Conservation (phyloP, 2,113 vertebrate species). For the Pholis gunnellus region DNA sequence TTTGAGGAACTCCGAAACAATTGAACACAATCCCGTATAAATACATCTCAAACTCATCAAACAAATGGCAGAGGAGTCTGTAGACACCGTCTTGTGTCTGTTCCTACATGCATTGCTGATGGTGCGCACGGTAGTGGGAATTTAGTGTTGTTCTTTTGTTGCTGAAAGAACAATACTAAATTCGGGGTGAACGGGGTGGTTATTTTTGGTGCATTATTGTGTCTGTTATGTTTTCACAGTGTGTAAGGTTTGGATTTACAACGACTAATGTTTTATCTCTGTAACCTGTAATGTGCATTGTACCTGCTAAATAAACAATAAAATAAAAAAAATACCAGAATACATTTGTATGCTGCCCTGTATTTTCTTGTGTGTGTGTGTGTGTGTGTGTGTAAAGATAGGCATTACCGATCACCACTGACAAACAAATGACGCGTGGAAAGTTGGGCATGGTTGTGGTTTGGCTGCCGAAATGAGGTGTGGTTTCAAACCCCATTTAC, state of each 20-base stretch:
- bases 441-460: slow-evolving; percentile 6
- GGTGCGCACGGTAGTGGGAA: not conserved
- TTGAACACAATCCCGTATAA: too few relatives aligned
- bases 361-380: not conserved
- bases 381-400: not conserved
- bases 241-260: not conserved
- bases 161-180: not conserved
- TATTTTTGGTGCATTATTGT: not conserved
- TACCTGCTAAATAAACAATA: too few relatives aligned
- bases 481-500: not conserved
- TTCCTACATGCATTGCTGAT: not conserved
- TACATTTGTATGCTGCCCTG: not conserved
- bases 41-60: too few relatives aligned
- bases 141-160: not conserved
- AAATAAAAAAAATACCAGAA: too few relatives aligned
- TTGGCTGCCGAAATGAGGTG: not conserved
- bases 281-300: not conserved
- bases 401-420: not conserved
- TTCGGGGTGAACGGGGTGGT: too few relatives aligned
- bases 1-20: too few relatives aligned
- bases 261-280: not conserved
- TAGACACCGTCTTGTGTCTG: too few relatives aligned
- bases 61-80: too few relatives aligned
- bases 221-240: not conserved
- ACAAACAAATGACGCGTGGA: slow-evolving; percentile 10